A percentile compares a stretch with the other conserved stretches of the same genome.
Evolutionary conservation across 2,888 invertebrate genomes (phyloP).

Genomic region (Eristalis intricaria): DNA sequence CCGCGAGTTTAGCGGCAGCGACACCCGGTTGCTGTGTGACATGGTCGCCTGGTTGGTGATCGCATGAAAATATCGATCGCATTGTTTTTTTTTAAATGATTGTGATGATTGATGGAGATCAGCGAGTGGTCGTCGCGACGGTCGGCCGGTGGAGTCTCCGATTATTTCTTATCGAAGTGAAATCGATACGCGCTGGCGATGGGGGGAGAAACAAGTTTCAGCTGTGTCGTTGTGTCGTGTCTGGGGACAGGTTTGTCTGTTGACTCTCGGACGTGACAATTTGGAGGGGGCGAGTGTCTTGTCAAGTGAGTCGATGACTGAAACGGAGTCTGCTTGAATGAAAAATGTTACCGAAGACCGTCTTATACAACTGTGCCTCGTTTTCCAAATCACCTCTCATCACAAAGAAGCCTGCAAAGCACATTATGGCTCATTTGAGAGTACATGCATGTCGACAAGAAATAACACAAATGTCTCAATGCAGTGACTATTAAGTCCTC

Average conservation of each 20-base stretch:
- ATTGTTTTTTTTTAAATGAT: slow-evolving; percentile 29
- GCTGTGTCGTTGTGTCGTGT: not conserved
- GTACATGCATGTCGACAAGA: not conserved
- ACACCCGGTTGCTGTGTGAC: not conserved
- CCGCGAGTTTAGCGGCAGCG: not conserved
- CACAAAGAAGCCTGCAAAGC: not conserved
- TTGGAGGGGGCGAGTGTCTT: no score
- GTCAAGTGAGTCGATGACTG: not conserved
- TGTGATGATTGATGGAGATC: slow-evolving; percentile 46
- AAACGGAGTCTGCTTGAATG: no score
- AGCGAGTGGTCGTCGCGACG: not conserved
- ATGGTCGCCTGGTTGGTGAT: slow-evolving; percentile 51
- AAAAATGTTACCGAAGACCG: not conserved
- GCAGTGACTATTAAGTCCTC: not conserved
- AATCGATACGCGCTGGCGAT: not conserved
- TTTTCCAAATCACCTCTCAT: not conserved
- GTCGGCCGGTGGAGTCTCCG: not conserved
- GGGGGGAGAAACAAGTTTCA: not conserved
- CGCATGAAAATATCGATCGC: slow-evolving; percentile 64
- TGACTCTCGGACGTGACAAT: not conserved
- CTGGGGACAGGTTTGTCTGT: not conserved
- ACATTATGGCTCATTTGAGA: not conserved
- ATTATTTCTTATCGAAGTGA: not conserved
- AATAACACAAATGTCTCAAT: not conserved
- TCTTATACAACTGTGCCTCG: not conserved